phyloP scores from a whole-genome alignment of 2,113 vertebrate genomes.

The Vicugna pacos region DNA sequence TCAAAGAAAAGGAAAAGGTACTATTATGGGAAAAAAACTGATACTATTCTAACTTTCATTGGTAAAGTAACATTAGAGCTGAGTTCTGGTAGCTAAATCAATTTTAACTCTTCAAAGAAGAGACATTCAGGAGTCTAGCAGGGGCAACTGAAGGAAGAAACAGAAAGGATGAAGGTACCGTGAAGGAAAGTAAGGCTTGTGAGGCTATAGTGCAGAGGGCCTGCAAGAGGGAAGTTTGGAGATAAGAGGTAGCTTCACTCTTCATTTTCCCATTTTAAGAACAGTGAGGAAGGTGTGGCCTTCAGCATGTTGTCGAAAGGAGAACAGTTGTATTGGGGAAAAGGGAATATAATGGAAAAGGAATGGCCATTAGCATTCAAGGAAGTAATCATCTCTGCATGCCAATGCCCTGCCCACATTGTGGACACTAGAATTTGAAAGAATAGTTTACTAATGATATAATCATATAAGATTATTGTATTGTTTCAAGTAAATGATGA shows the following conservation, averaged over 20 bases:
- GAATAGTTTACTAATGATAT: neutral
- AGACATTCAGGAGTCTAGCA: neutral
- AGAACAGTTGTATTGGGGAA: neutral
- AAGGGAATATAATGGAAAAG: neutral
- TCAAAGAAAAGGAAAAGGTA: neutral
- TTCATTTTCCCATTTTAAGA: neutral
- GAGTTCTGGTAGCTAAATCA: neutral
- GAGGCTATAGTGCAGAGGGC: neutral
- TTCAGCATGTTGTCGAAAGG: neutral
- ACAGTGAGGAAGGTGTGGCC: neutral
- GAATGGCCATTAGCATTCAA: neutral
- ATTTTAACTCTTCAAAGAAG: neutral
- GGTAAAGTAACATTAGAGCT: neutral
- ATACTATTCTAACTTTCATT: neutral
- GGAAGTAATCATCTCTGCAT: neutral
- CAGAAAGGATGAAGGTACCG: neutral
- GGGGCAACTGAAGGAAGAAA: neutral
- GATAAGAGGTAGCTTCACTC: neutral
- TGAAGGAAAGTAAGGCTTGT: accelerated
- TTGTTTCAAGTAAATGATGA: slow-evolving; percentile 6
- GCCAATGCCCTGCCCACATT: neutral
- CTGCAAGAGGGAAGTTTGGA: neutral
- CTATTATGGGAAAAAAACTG: neutral
- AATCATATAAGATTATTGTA: neutral
- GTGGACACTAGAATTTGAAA: neutral